A percentile compares a stretch with the other conserved stretches of the same genome.
These are phyloP conservation scores for Trissolcus japonicus DNA, from an alignment of 2,888 invertebrate genomes.

Conservation along the genomic window DNA sequence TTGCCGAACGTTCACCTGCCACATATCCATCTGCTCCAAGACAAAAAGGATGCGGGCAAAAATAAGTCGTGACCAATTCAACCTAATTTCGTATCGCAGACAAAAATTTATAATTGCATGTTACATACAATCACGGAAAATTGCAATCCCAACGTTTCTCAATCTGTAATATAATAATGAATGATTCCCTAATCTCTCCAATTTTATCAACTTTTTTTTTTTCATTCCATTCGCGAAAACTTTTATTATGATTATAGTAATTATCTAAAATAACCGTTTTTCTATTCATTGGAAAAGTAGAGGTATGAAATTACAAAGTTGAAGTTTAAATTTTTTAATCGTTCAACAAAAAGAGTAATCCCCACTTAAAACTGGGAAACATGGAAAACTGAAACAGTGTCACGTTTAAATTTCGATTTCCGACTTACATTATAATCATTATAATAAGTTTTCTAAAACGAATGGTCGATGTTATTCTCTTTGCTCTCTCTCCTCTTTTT, in stretches of 20 bases:
- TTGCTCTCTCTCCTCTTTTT: too few species aligned
- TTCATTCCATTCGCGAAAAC: too few species aligned
- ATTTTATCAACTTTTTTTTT: background rate
- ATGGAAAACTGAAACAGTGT: background rate
- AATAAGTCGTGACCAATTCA: constrained; percentile 40
- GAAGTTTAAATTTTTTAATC: too few species aligned
- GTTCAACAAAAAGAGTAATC: too few species aligned
- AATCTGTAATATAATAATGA: background rate
- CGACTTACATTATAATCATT: background rate
- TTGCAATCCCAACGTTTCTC: constrained; percentile 9
- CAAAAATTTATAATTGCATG: constrained; percentile 27
- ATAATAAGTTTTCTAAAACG: background rate
- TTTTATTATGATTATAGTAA: too few species aligned
- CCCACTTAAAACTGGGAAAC: background rate
- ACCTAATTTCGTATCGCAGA: constrained; percentile 29
- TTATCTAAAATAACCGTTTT: too few species aligned
- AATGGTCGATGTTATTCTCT: background rate
- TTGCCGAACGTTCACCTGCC: constrained; percentile 31
- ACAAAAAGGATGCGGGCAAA: constrained; percentile 17
- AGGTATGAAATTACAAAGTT: too few species aligned
- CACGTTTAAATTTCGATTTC: background rate
- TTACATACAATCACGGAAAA: constrained; percentile 16
- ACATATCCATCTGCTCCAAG: constrained; percentile 30
- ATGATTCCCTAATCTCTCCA: background rate
- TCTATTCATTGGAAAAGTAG: too few species aligned